Evolutionary conservation across 2,797 vertebrate species (phyloP), one percentile per base, ranked within the genome.

Genomic region (Eulemur mongoz): DNA sequence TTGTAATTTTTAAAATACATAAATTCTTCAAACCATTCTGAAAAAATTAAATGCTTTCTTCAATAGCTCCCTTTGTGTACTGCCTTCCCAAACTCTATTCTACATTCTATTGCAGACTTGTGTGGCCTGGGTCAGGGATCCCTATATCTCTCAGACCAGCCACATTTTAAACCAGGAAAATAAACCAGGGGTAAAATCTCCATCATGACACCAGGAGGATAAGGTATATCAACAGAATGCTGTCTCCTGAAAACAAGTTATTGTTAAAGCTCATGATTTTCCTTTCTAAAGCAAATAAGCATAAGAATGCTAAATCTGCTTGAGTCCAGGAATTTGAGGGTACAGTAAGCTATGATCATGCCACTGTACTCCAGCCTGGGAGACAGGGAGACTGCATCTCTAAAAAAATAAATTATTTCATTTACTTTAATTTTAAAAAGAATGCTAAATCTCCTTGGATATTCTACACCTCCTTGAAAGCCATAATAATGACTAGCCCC

Each of bases 141-240:
- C 12, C n/a, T 5, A 38, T 5, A 4, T 17, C 30, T 65, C 87
- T 94, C 63, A 78, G n/a, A 85, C 73, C 0, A 0, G 18, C 32
- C 40, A 10, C 4, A 30, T 43, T 80, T 61, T 30, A 90, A 87
- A n/a, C 13, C 43, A 92, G 72, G 30, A 54, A 73, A 81, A 81
- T 4, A 35, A 76, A 54, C 43, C 13, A 69, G 18, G 43, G 40
- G 61, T 72, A 30, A 52, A n/a, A 25, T 43, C 75, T 79, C 84
- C 20, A 22, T 20, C 17, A 0, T 0, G 6, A 54, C 32, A 30
- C 50, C 48, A 54, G 27, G 40, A 73, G 27, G 73, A 22, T 3
- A 72, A 30, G 22, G 20, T 3, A 0, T 7, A n/a, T 5, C 25
- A 4, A 0, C 0, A 38, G 61, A 57, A 40, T 2, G 3, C 75